Base-by-base conservation (phyloP, 35 echinoderm and acorn worm genomes). In the Holothuria glaberrima region DNA sequence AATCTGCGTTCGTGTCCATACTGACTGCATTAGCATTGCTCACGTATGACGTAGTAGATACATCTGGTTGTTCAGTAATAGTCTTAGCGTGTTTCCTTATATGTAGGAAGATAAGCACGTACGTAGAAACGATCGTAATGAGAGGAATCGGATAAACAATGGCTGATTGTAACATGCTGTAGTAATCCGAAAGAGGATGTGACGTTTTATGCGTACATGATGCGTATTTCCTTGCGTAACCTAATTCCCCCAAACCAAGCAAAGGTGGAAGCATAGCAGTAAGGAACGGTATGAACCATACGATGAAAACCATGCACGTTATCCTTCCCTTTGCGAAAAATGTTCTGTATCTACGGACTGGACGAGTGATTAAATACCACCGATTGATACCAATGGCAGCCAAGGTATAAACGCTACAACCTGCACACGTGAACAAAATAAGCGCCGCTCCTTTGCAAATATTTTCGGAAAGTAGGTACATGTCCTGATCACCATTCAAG, bases 341-440 rank as follows among this genome's bases (percentile, higher is more conserved):
- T 32, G 63, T 83, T 1, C 84, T 59, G 48, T 88, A 89, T 19
- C 61, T 46, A n/a, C 59, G 48, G 12, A 73, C 61, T 32, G 59
- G 65, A 18, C 86, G 75, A 3, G 92, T 94, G 33, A 97, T 90
- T 7, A 97, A 38, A 26, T 92, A 82, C 89, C 90, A 90, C 7
- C 95, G 89, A 62, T 94, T 94, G 38, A 94, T 92, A 13, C 89
- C 92, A 19, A 97, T 94, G 13, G 90, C 88, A 1, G 95, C 95
- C 12, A 97, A 41, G 6, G 95, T 97, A 77, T 92, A 94, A 1
- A 97, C 60, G 48, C 95, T 97, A 71, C 95, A 94, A 12, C 92
- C 89, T 22, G 90, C 90, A 32, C 92, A 94, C 12, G 90, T 92
- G 48, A 94, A 92, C 19, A 81, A 71, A 3, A 86, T 52, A 32